Base-by-base conservation (phyloP, 1,140 invertebrate genomes). In the Drosophila sp. region DNA sequence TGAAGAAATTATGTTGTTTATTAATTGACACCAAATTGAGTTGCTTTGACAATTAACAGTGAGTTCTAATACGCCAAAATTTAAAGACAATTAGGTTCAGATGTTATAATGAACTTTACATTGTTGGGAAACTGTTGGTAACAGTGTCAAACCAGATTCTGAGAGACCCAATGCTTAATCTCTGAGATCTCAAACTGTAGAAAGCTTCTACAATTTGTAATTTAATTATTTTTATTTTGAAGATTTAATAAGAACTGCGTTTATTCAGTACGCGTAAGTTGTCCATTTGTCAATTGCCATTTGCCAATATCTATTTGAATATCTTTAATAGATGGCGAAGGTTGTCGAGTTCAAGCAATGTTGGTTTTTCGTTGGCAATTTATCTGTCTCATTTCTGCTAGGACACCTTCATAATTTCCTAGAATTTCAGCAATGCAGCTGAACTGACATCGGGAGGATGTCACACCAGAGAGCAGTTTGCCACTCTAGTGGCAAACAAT, bases 401-500 rank as follows among this genome's bases (percentile, higher is more conserved):
- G 32, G 13, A n/a, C 32, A 32, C 13, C 46, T 34, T 48, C 58
- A 61, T 61, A 61, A 61, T 61, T 61, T 61, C 18, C 16, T 50
- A 50, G 43, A 43, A 34, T 65, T 65, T 40, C 32, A 36, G 62
- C 21, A 46, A 7, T 72, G 70, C 70, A 72, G 70, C 70, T 72
- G 43, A 32, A 51, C 70, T 63, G 78, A 71, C 56, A 77, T 58
- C 34, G 75, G 48, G 62, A 58, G 75, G 43, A 61, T 64, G 53
- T 48, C 56, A 53, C 81, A 78, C 80, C 69, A 48, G 81, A 82
- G 82, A 67, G 58, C 81, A 86, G 70, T 86, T 86, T 72, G 82
- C 65, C 61, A 81, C 74, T 86, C 82, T 87, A 86, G 78, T 87
- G 82, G 82, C 82, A 87, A 87, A 81, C 78, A 86, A 87, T 87